phyloP scores from a whole-genome alignment of 2,888 invertebrate species.

The Ephialtes manifestator region DNA sequence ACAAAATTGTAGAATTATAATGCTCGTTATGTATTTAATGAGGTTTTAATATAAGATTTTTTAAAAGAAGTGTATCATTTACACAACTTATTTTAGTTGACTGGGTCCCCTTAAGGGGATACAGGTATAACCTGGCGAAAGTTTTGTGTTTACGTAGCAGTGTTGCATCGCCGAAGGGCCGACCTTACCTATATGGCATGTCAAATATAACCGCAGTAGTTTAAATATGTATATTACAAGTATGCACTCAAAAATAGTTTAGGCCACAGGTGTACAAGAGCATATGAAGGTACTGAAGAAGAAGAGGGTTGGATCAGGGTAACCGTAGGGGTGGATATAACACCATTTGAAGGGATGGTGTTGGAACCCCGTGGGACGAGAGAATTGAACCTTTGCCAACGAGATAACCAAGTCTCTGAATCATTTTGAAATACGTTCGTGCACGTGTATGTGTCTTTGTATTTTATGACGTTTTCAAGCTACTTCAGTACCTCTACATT shows the following conservation, averaged over 20 bases:
- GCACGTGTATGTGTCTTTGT: conserved; percentile 23
- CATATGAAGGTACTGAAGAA: conserved; percentile 18
- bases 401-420: conserved; percentile 68
- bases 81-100: too few species aligned
- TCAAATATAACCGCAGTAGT: background rate
- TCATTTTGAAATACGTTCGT: conserved; percentile 68
- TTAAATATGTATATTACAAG: conserved; percentile 15
- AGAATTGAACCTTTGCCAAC: conserved; percentile 72
- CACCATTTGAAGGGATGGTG: conserved; percentile 3
- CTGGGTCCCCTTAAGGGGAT: background rate
- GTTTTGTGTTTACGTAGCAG: background rate
- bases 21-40: too few species aligned
- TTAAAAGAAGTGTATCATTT: too few species aligned
- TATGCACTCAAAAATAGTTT: conserved; percentile 14
- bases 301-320: background rate
- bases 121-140: background rate
- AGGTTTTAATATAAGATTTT: too few species aligned
- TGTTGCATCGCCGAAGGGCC: background rate
- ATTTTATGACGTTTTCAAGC: conserved; percentile 26
- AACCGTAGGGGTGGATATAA: conserved; percentile 20
- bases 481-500: conserved; percentile 9
- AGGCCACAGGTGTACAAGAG: conserved; percentile 12
- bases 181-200: background rate
- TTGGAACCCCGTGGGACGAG: conserved; percentile 54
- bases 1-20: too few species aligned